phyloP scores from a whole-genome alignment of 2,113 vertebrate species.

The Antigone vipio region DNA sequence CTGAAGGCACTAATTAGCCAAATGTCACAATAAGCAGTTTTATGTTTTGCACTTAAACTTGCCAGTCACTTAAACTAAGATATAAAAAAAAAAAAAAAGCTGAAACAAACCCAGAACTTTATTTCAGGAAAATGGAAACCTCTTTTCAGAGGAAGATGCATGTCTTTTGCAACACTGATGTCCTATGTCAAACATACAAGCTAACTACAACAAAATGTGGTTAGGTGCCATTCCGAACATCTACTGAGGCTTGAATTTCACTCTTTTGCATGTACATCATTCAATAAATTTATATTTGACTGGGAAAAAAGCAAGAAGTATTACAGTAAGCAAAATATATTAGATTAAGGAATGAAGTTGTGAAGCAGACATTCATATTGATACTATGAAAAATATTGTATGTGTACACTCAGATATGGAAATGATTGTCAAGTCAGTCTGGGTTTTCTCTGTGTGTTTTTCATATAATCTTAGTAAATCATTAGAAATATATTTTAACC shows the following conservation, averaged over 20 bases:
- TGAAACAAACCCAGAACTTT: background rate
- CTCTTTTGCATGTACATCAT: background rate
- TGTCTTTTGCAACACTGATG: background rate
- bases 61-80: background rate
- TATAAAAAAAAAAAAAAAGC: background rate
- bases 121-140: background rate
- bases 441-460: background rate
- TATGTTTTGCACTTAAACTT: conserved; percentile 22
- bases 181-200: background rate
- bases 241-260: background rate
- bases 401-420: background rate
- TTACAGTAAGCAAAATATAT: background rate
- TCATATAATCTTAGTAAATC: background rate
- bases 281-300: background rate
- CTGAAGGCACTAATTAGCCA: conserved; percentile 29
- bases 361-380: background rate
- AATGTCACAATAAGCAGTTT: conserved; percentile 40
- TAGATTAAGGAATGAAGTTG: background rate
- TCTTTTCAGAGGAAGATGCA: background rate
- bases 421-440: background rate
- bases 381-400: background rate
- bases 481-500: background rate
- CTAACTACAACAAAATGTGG: background rate
- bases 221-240: background rate
- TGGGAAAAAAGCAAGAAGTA: background rate